Evolutionary conservation across 2,888 invertebrate genomes (phyloP).

Genomic region (Dimorphilus gyrociliatus): DNA sequence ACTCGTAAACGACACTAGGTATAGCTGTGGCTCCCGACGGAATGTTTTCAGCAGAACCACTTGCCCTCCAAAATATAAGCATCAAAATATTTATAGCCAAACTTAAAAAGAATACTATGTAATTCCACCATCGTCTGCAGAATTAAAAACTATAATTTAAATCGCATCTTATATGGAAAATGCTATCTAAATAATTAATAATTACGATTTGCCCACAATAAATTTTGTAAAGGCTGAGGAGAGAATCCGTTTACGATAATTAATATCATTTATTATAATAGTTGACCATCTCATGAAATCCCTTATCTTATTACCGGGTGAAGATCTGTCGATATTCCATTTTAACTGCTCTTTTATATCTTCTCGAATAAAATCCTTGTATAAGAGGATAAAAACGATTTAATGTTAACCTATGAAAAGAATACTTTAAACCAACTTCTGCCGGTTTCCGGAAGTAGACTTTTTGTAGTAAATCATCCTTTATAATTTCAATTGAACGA

Average conservation of each 20-base stretch:
- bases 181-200: no score
- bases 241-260: constrained; percentile 31
- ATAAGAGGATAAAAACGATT: no score
- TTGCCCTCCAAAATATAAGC: constrained; percentile 31
- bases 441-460: constrained; percentile 35
- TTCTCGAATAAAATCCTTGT: constrained; percentile 34
- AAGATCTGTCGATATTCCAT: constrained; percentile 36
- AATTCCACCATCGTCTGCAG: constrained; percentile 32
- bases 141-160: no score
- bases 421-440: no score
- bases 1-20: no score
- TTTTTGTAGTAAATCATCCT: constrained; percentile 33
- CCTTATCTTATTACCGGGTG: constrained; percentile 36
- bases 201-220: no score
- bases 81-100: constrained; percentile 34
- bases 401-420: no score
- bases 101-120: constrained; percentile 25
- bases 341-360: constrained; percentile 36
- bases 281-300: constrained; percentile 37
- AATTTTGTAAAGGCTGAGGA: constrained; percentile 27
- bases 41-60: no score
- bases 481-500: constrained; percentile 32
- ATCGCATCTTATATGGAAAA: no score
- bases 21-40: no score
- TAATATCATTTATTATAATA: constrained; percentile 36